Percentiles rank a stretch among this genome's conserved stretches.
Conservation (phyloP, 2,888 invertebrate species). For the Eubasilissa splendida region DNA sequence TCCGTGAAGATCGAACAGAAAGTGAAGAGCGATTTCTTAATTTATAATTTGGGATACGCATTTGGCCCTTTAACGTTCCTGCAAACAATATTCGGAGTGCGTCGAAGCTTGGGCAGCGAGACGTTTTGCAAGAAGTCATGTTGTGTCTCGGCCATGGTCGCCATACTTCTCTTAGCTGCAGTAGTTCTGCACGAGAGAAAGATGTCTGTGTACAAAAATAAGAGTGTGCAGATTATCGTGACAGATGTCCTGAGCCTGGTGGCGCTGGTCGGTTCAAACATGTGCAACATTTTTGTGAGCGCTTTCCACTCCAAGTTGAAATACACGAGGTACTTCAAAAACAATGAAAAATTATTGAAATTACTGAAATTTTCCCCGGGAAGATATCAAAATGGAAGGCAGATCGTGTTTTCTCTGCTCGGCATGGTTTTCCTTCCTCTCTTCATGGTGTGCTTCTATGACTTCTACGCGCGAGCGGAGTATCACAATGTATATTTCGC, state of each 20-base stretch:
- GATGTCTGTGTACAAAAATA: not conserved
- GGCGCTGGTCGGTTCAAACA: not conserved
- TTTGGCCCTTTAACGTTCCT: not conserved
- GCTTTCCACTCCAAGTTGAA: not conserved
- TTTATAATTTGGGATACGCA: not conserved
- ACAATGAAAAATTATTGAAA: not conserved
- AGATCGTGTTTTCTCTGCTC: not conserved
- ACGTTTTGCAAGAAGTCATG: not conserved
- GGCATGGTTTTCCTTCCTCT: slow-evolving; percentile 5
- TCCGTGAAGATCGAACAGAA: no score
- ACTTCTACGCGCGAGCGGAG: not conserved
- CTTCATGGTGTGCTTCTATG: not conserved
- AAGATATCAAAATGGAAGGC: not conserved
- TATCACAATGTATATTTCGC: not conserved
- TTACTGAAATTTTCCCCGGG: not conserved
- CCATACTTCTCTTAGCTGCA: not conserved
- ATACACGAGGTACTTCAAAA: not conserved
- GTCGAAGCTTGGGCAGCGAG: not conserved
- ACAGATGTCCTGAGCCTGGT: not conserved
- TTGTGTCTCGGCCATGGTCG: not conserved
- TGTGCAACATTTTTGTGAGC: slow-evolving; percentile 31
- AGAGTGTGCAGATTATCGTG: not conserved
- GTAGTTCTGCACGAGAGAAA: not conserved
- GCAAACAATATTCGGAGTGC: slow-evolving; percentile 8
- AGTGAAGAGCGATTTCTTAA: not conserved